A percentile compares a stretch with the other conserved stretches of the same genome.
Conservation (phyloP, 2,888 invertebrate genomes). For the Anthoptus insignis region DNA sequence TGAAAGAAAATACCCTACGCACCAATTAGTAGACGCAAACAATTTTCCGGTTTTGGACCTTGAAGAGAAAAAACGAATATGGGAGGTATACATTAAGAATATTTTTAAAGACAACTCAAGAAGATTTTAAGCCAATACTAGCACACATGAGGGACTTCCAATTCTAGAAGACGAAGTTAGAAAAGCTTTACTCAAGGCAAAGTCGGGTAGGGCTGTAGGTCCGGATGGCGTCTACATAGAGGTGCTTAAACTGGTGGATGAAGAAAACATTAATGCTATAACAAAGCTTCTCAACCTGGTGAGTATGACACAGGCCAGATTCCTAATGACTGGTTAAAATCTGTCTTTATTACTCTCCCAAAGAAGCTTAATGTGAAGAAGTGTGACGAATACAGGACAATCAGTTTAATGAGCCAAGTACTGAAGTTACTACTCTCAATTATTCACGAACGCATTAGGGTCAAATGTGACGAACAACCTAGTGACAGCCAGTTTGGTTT, state of each 20-base stretch:
- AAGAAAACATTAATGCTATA: conserved; percentile 19
- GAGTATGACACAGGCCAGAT: conserved; percentile 13
- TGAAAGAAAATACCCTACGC: not conserved
- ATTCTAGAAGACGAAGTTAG: conserved; percentile 31
- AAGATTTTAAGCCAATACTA: not conserved
- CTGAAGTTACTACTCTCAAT: no score
- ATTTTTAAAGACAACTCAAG: conserved; percentile 23
- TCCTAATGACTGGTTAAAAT: not conserved
- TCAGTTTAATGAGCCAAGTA: no score
- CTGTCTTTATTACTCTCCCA: conserved; percentile 40
- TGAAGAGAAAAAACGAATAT: conserved; percentile 2
- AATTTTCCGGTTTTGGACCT: not conserved
- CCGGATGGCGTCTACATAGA: conserved; percentile 31
- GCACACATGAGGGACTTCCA: no score
- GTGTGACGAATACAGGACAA: conserved; percentile 40
- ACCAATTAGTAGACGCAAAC: conserved; percentile 3
- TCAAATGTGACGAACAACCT: no score
- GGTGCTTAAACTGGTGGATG: conserved; percentile 31
- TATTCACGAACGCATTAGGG: no score
- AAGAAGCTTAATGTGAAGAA: conserved; percentile 39
- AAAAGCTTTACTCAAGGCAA: conserved; percentile 21
- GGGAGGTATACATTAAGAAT: conserved; percentile 26
- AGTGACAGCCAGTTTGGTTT: no score
- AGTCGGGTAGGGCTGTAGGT: conserved; percentile 29
- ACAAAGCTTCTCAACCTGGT: conserved; percentile 12